Base-by-base conservation (phyloP, 2,888 invertebrate genomes). In the Cephus rjabovi region DNA sequence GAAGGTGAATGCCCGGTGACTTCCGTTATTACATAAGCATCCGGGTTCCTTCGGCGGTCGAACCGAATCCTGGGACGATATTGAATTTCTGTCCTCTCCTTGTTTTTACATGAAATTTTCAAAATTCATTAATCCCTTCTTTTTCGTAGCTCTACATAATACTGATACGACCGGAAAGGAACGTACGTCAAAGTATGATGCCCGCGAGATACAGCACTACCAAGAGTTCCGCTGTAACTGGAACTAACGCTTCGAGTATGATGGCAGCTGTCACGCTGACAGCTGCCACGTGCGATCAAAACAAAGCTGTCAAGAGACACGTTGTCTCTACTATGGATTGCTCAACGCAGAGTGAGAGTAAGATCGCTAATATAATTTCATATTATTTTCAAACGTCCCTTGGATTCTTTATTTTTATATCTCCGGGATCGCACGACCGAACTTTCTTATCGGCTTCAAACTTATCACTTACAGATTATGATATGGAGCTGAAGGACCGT, bases 181-280 rank as follows among this genome's bases (percentile, higher is more conserved):
- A 98, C 92, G 95, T 98, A 15, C 94, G 98, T 0, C 97, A 97
- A 89, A 96, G 96, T 90, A 96, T 96, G 94, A 96, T 96, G 96
- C 95, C 96, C 31, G 95, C 95, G 83, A 92, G 94, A 69, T 94
- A 93, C 85, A 93, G 93, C 84, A 94, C 94, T 74, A 94, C 94
- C 85, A 94, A 94, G 86, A 94, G 93, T 74, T 93, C 94, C 0
- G 92, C 92, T 4, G 93, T 93, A 34, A 94, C 94, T 0, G 93
- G 94, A 3, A 94, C 94, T 3, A 92, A 92, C 73, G 91, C 91
- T 1, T 93, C 93, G 34, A 95, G 94, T 79, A 94, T 95, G 94
- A 95, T 95, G 94, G 94, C 95, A 1, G 94, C 95, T 11, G 93
- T 95, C 6, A 94, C 95, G 82, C 93, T 95, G 30, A 95, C 95